phyloP scores from a whole-genome alignment of 2,888 invertebrate species.

The Priocnemis perturbator region DNA sequence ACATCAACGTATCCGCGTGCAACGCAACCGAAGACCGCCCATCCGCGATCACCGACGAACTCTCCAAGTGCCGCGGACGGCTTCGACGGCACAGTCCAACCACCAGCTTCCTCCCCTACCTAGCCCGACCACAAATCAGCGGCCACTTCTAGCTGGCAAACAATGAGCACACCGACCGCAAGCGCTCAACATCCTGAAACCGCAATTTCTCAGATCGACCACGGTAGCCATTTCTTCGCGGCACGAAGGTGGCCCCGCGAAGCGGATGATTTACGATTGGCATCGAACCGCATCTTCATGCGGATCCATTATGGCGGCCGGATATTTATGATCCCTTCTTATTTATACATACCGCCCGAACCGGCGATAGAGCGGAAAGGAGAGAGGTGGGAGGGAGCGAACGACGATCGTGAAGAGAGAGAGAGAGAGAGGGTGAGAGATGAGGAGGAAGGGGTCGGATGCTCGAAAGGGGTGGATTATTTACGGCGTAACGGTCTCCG shows the following conservation, averaged over 20 bases:
- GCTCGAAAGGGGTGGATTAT: constrained; percentile 62
- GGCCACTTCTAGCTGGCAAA: constrained; percentile 4
- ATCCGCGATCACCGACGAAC: too few relatives aligned
- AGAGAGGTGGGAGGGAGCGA: background rate
- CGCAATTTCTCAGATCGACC: constrained; percentile 39
- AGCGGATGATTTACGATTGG: constrained; percentile 34
- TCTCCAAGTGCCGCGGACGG: too few relatives aligned
- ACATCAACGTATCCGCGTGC: too few relatives aligned
- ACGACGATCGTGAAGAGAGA: constrained; percentile 3
- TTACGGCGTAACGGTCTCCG: constrained; percentile 58
- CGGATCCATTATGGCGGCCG: constrained; percentile 34
- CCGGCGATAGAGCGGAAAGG: constrained; percentile 3
- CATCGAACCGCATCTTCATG: constrained; percentile 42
- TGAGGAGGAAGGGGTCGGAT: constrained; percentile 31
- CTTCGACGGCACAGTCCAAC: too few relatives aligned
- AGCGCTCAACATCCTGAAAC: constrained; percentile 36
- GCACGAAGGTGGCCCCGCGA: constrained; percentile 10
- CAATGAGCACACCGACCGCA: constrained; percentile 35
- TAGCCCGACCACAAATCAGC: constrained; percentile 17
- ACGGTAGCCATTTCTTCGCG: constrained; percentile 24
- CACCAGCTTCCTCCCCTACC: too few relatives aligned
- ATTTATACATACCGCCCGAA: constrained; percentile 42
- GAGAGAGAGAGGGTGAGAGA: background rate
- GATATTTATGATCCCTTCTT: constrained; percentile 42
- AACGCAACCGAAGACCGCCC: too few relatives aligned